These are phyloP conservation scores for Xiphorhynchus erythropygius DNA, from an alignment of 2,797 vertebrate species.

Conservation along the genomic window DNA sequence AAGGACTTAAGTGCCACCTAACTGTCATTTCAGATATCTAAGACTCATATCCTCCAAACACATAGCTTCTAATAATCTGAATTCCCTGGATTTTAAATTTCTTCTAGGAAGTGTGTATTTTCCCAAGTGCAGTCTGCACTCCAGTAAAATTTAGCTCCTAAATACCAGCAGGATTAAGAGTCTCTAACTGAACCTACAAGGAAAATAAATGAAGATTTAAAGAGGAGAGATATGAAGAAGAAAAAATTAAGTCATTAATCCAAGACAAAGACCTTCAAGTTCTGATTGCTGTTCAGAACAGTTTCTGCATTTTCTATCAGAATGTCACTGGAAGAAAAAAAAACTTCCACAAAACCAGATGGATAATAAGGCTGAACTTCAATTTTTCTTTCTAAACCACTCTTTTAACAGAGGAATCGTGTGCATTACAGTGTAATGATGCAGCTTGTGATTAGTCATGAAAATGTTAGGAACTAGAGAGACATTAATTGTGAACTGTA, in stretches of 20 bases:
- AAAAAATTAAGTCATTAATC: not conserved
- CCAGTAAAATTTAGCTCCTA: not conserved
- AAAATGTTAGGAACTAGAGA: not conserved
- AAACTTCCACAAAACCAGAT: not conserved
- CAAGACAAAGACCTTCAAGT: not conserved
- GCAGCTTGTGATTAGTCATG: not conserved
- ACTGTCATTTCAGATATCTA: not conserved
- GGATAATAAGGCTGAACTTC: not conserved
- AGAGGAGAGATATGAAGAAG: not conserved
- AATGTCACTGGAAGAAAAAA: not conserved
- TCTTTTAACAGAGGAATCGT: not conserved
- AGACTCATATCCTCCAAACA: not conserved
- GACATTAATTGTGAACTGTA: not conserved
- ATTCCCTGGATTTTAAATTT: not conserved
- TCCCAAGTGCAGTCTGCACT: not conserved
- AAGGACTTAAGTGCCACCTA: not conserved
- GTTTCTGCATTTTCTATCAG: not conserved
- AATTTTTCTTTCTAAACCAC: not conserved
- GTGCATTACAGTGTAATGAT: not conserved
- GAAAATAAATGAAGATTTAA: not conserved
- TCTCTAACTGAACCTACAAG: not conserved
- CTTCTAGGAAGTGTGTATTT: not conserved
- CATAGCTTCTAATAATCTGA: not conserved
- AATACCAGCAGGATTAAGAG: not conserved
- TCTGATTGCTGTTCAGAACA: not conserved